Conservation (phyloP, 2,888 invertebrate genomes). For the Sycophila texana region DNA sequence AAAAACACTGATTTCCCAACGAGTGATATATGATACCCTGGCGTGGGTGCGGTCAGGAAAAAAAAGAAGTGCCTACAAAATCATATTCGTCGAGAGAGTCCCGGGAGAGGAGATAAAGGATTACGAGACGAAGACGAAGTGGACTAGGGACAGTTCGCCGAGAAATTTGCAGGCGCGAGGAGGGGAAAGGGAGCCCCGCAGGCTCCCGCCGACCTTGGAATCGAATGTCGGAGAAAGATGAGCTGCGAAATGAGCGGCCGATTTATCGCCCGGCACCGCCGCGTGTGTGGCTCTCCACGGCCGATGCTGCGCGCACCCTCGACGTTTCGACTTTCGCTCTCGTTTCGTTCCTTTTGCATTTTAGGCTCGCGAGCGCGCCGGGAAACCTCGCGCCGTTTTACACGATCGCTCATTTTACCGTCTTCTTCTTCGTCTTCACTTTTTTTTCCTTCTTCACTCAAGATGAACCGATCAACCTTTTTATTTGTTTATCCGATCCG, state of each 20-base stretch:
- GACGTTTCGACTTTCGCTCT: background rate
- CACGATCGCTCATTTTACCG: no score
- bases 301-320: background rate
- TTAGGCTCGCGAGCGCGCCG: no score
- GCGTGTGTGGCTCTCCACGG: background rate
- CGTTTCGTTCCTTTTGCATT: background rate
- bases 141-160: constrained; percentile 38
- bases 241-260: constrained; percentile 44
- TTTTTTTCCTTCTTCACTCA: background rate
- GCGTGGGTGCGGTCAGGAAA: no score
- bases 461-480: background rate
- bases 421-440: background rate
- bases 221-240: constrained; percentile 46
- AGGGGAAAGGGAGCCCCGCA: background rate
- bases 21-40: no score
- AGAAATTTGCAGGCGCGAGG: constrained; percentile 14
- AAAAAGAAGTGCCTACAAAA: constrained; percentile 11
- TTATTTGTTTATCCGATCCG: no score
- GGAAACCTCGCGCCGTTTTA: no score
- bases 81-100: constrained; percentile 20
- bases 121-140: constrained; percentile 50
- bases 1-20: no score
- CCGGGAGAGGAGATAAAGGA: constrained; percentile 29
- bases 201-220: constrained; percentile 37
- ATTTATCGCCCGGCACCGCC: constrained; percentile 28